These are phyloP conservation scores for Macrosteles quadrilineatus DNA, from an alignment of 1,140 invertebrate genomes.

Conservation along the genomic window DNA sequence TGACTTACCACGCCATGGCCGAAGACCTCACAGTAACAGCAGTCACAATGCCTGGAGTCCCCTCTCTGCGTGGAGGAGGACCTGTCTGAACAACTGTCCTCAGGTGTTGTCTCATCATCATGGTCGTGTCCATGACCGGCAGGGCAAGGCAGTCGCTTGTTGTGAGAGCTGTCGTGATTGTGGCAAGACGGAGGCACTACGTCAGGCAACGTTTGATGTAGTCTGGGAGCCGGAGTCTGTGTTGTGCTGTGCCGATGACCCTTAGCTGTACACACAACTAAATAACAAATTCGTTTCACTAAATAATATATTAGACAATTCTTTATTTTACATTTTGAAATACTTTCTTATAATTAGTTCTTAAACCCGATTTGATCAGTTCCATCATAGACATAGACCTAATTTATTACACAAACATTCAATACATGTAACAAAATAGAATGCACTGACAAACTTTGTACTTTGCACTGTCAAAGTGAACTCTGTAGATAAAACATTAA, in stretches of 20 bases:
- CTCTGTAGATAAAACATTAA: no score
- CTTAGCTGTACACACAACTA: not conserved
- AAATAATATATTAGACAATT: no score
- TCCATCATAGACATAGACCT: no score
- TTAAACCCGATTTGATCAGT: no score
- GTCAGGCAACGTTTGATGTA: constrained; percentile 46
- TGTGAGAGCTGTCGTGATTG: constrained; percentile 52
- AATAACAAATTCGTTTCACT: no score
- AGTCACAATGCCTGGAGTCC: constrained; percentile 67
- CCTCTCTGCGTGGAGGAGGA: constrained; percentile 53
- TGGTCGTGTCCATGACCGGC: constrained; percentile 51
- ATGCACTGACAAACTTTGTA: no score
- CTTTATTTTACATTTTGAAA: no score
- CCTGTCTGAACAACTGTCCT: constrained; percentile 59
- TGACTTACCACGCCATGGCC: constrained; percentile 67
- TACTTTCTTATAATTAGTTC: no score
- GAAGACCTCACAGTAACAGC: constrained; percentile 74
- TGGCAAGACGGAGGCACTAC: constrained; percentile 48
- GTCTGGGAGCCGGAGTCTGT: constrained; percentile 20
- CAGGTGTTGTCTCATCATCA: constrained; percentile 54
- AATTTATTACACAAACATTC: no score
- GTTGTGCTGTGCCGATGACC: constrained; percentile 26
- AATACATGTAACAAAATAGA: no score
- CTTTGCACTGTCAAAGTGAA: no score
- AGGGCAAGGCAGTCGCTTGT: constrained; percentile 53